Conservation (phyloP, 2,113 vertebrate species). For the Scomber scombrus region DNA sequence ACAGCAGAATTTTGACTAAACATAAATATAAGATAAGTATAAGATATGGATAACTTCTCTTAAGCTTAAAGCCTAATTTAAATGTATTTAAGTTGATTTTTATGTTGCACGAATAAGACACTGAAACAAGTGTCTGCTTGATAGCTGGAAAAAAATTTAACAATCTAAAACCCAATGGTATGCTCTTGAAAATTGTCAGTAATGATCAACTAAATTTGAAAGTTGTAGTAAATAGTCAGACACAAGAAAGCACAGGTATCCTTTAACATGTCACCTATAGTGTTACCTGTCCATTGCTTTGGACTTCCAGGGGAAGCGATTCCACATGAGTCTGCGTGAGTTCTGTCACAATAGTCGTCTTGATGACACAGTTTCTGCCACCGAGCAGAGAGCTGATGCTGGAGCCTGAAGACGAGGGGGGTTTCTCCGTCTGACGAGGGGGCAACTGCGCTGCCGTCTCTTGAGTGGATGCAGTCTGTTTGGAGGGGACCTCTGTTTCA, state of each 20-base stretch:
- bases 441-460: conserved; percentile 27
- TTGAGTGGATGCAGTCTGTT: conserved; percentile 27
- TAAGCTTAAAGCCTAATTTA: background rate
- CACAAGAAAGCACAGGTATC: background rate
- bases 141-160: background rate
- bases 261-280: background rate
- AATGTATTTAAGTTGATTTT: background rate
- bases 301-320: conserved; percentile 45
- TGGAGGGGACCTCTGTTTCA: conserved; percentile 16
- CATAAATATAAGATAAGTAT: background rate
- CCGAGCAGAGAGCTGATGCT: conserved; percentile 77
- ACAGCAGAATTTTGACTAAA: no score
- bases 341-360: conserved; percentile 84
- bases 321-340: conserved; percentile 78
- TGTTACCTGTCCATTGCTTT: conserved; percentile 70
- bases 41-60: background rate
- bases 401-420: conserved; percentile 50
- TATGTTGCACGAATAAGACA: background rate
- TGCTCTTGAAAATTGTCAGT: background rate
- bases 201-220: no score
- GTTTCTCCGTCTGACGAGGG: conserved; percentile 28
- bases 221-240: background rate
- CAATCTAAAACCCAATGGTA: background rate
- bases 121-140: no score
- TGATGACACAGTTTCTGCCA: conserved; percentile 80